Evolutionary conservation across 2,113 vertebrate species (phyloP).

Genomic region (Cyanoramphus novaezelandiae): DNA sequence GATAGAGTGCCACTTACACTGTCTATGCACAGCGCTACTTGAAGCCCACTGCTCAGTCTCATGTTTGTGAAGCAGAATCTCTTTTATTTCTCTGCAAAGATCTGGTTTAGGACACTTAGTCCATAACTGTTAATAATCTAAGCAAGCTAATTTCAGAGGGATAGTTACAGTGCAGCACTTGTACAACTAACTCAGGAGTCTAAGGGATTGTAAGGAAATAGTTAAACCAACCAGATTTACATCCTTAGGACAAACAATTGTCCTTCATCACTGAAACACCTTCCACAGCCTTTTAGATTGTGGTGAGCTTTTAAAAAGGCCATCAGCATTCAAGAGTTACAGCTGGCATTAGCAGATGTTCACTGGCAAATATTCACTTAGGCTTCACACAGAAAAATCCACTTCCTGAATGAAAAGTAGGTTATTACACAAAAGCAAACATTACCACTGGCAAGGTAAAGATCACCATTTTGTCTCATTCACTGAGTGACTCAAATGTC

Average conservation of each 20-base stretch:
- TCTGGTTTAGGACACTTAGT: background rate
- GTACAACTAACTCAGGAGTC: background rate
- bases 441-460: background rate
- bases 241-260: background rate
- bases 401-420: conserved; percentile 2
- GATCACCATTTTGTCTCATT: background rate
- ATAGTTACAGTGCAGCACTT: conserved; percentile 1
- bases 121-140: background rate
- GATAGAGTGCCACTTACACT: background rate
- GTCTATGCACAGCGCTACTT: background rate
- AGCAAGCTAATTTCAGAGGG: background rate
- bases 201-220: background rate
- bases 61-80: background rate
- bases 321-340: conserved; percentile 22
- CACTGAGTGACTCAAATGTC: background rate
- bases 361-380: background rate
- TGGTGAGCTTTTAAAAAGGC: conserved; percentile 4
- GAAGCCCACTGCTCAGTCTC: background rate
- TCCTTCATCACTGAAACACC: conserved; percentile 28
- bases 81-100: background rate
- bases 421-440: background rate
- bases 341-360: conserved; percentile 46
- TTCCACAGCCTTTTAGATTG: conserved; percentile 14
- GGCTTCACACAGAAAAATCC: conserved; percentile 29
- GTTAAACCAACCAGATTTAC: conserved; percentile 36